Evolutionary conservation across 2,797 vertebrate species (phyloP).

Genomic region (Eulemur rubriventer): DNA sequence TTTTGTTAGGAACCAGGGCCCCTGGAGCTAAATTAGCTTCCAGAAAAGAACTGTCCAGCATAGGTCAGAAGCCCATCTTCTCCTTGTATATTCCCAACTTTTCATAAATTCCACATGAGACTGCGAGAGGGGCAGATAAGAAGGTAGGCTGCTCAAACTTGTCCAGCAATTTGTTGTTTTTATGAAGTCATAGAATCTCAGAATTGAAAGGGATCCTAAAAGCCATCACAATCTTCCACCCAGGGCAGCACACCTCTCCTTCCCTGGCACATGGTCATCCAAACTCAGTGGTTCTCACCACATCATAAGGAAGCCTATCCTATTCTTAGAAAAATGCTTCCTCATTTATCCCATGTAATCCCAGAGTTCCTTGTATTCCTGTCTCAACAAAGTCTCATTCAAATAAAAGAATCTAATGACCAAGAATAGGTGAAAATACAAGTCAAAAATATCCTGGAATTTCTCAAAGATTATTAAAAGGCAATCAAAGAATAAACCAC

Average conservation of each 20-base stretch:
- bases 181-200: background rate
- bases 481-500: background rate
- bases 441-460: background rate
- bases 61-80: background rate
- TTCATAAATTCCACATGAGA: background rate
- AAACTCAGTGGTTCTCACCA: background rate
- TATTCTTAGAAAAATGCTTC: background rate
- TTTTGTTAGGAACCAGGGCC: background rate
- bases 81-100: background rate
- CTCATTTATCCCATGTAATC: background rate
- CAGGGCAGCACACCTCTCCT: accelerated
- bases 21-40: background rate
- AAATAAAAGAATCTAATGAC: background rate
- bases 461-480: background rate
- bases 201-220: background rate
- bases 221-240: background rate
- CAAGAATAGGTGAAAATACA: background rate
- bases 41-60: background rate
- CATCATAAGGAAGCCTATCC: background rate
- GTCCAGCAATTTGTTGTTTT: background rate
- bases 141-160: background rate
- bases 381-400: background rate
- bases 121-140: background rate
- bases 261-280: background rate
- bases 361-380: background rate